Evolutionary conservation across 2,797 vertebrate species (phyloP).

Genomic region (Jordanella pulchra): DNA sequence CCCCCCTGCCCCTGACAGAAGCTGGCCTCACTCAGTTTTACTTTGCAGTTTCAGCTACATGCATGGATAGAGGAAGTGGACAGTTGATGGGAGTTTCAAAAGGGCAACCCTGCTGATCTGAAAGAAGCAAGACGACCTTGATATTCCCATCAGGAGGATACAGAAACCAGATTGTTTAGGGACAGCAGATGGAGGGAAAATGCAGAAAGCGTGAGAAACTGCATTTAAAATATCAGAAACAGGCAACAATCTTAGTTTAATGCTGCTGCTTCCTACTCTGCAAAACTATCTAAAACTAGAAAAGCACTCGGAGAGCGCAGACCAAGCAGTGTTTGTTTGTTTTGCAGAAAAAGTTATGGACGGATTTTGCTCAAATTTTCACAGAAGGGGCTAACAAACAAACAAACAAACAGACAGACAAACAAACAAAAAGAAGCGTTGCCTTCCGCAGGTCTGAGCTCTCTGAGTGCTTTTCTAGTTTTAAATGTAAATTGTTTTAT

Average conservation of each 20-base stretch:
- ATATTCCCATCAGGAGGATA: slow-evolving; percentile 53
- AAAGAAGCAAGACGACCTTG: slow-evolving; percentile 50
- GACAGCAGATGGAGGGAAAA: neutral
- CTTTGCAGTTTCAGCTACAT: slow-evolving; percentile 19
- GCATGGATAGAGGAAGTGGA: slow-evolving; percentile 9
- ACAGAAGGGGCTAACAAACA: too few species aligned
- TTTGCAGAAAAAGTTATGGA: too few species aligned
- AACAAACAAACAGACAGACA: too few species aligned
- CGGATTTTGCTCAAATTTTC: too few species aligned
- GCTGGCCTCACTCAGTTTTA: slow-evolving; percentile 28
- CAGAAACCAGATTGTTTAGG: slow-evolving; percentile 2
- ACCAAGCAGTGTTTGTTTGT: too few species aligned
- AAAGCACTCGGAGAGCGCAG: too few species aligned
- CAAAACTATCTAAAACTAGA: too few species aligned
- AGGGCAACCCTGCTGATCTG: slow-evolving; percentile 18
- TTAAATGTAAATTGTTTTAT: too few species aligned
- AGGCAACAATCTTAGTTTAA: neutral
- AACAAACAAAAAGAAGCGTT: too few species aligned
- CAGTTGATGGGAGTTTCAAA: slow-evolving; percentile 8
- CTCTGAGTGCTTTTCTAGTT: too few species aligned
- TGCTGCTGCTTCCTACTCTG: slow-evolving; percentile 7
- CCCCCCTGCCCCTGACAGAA: slow-evolving; percentile 33
- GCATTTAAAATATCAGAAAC: neutral
- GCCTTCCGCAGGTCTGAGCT: too few species aligned
- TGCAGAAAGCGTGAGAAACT: neutral